phyloP scores from a whole-genome alignment of 2,797 vertebrate genomes.

The Malurus splendens region DNA sequence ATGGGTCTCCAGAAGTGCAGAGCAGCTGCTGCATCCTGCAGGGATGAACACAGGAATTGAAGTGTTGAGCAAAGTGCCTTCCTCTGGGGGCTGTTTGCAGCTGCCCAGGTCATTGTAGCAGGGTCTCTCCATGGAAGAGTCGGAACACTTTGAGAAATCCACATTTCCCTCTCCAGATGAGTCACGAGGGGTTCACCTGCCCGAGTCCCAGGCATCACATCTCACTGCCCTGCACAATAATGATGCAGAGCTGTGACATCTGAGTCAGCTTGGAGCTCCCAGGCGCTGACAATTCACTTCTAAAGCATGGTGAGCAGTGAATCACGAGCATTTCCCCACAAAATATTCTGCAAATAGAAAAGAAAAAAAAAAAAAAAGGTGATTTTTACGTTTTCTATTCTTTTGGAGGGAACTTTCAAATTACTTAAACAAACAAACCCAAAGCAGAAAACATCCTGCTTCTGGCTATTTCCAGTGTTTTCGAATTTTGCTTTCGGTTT shows the following conservation, averaged over 20 bases:
- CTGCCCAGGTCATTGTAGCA: not conserved
- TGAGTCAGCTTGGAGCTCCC: not conserved
- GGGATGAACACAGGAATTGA: not conserved
- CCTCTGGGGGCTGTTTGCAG: not conserved
- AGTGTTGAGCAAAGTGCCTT: not conserved
- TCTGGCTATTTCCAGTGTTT: constrained; percentile 21
- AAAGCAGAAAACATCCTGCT: constrained; percentile 2
- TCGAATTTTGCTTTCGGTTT: constrained; percentile 16
- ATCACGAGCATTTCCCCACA: not conserved
- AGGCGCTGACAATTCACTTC: not conserved
- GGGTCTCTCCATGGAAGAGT: not conserved
- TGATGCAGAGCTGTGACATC: not conserved
- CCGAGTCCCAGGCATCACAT: not conserved
- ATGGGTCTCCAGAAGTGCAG: not conserved
- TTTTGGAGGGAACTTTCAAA: not conserved
- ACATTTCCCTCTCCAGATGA: not conserved
- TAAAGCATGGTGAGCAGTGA: not conserved
- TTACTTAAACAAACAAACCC: not conserved
- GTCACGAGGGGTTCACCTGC: not conserved
- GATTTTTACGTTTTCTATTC: not conserved
- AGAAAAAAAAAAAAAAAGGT: not conserved
- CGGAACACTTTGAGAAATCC: not conserved
- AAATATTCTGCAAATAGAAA: not conserved
- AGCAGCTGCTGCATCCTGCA: not conserved
- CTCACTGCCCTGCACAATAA: not conserved